These are phyloP conservation scores for Beris morrisii DNA, from an alignment of 2,888 invertebrate genomes.

Conservation along the genomic window DNA sequence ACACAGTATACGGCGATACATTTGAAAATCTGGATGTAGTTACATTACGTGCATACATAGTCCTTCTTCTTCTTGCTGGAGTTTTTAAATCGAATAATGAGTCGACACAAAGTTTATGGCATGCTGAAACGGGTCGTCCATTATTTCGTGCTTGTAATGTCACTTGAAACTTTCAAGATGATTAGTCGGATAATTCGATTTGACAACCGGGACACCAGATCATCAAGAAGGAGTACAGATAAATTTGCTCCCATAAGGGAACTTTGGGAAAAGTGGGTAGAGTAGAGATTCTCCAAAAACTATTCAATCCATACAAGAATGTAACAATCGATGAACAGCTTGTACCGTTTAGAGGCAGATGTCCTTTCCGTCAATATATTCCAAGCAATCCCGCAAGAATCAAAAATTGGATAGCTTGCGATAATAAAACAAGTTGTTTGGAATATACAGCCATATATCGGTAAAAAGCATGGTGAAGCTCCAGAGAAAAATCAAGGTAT, in stretches of 20 bases:
- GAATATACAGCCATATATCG: slow-evolving; percentile 14
- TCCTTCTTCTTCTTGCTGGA: no score
- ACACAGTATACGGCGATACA: no score
- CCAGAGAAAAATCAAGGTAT: slow-evolving; percentile 11
- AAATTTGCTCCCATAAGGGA: no score
- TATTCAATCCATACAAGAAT: slow-evolving; percentile 1
- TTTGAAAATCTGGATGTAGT: background rate
- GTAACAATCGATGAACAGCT: slow-evolving; percentile 15
- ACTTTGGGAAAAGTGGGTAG: slow-evolving; percentile 11
- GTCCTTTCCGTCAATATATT: slow-evolving; percentile 9
- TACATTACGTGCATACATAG: no score
- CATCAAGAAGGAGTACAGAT: no score
- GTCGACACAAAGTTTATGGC: no score
- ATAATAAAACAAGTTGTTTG: slow-evolving; percentile 12
- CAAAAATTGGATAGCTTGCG: slow-evolving; percentile 9
- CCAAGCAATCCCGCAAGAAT: slow-evolving; percentile 10
- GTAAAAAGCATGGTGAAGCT: background rate
- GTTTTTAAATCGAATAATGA: no score
- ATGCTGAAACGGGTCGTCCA: no score
- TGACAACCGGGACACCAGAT: no score
- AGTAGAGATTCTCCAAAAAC: slow-evolving; percentile 4
- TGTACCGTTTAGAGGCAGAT: slow-evolving; percentile 11
- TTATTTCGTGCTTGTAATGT: no score
- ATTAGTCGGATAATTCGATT: no score
- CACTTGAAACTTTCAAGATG: no score